phyloP scores from a whole-genome alignment of 2,113 vertebrate genomes.

The Campylorhamphus procurvoides region DNA sequence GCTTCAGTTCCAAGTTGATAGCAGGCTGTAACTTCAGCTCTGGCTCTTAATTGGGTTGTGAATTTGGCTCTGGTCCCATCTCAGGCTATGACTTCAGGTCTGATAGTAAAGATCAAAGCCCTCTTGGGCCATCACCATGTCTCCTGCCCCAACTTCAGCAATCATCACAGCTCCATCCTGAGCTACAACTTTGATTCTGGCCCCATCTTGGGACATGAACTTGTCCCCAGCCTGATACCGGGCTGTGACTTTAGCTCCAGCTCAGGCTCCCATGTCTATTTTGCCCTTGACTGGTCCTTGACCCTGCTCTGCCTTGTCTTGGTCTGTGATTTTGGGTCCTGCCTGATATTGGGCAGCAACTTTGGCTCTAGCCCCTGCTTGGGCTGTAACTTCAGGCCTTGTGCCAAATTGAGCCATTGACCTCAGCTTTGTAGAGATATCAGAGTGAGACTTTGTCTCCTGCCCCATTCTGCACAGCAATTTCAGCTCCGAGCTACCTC shows the following conservation, averaged over 20 bases:
- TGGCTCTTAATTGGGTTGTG: not conserved
- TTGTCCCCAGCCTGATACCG: not conserved
- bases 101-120: not conserved
- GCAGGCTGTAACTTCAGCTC: not conserved
- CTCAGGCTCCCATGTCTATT: not conserved
- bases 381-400: not conserved
- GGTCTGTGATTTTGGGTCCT: not conserved
- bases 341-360: not conserved
- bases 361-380: not conserved
- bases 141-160: not conserved
- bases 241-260: not conserved
- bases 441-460: not conserved
- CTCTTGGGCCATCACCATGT: not conserved
- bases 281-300: not conserved
- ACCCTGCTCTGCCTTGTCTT: not conserved
- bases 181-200: not conserved
- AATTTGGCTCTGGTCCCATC: not conserved
- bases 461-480: not conserved
- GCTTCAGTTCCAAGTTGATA: not conserved
- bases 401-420: not conserved
- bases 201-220: not conserved
- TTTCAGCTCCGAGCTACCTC: not conserved
- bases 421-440: not conserved
- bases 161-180: not conserved
- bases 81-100: not conserved